Conservation (phyloP, 1,140 invertebrate species). For the Papilio machaon region DNA sequence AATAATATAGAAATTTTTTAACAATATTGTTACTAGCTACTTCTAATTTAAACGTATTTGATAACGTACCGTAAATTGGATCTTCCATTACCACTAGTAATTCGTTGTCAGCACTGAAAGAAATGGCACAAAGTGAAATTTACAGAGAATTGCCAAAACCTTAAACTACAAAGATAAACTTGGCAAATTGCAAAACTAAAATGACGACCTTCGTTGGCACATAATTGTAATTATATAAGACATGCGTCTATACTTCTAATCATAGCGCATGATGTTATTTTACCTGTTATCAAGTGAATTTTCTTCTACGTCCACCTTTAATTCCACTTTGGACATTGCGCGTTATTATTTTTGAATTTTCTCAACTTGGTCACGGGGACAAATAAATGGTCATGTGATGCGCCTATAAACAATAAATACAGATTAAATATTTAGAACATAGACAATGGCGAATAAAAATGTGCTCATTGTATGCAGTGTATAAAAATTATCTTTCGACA, state of each 20-base stretch:
- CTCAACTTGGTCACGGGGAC: constrained; percentile 81
- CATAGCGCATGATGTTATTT: constrained; percentile 45
- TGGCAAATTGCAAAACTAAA: constrained; percentile 70
- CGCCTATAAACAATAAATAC: constrained; percentile 65
- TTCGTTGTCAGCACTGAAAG: constrained; percentile 79
- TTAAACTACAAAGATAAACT: constrained; percentile 47
- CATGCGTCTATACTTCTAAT: constrained; percentile 42
- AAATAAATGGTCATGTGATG: constrained; percentile 82
- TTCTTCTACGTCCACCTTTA: constrained; percentile 76
- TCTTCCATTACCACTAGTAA: constrained; percentile 78
- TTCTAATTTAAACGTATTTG: constrained; percentile 27
- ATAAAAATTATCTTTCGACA: background rate
- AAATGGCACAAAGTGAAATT: constrained; percentile 46
- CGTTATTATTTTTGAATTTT: constrained; percentile 81
- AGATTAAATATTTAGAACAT: constrained; percentile 43
- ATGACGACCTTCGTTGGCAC: constrained; percentile 66
- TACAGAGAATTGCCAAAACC: constrained; percentile 25
- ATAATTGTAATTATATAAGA: constrained; percentile 73
- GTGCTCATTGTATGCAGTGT: background rate
- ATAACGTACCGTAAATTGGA: constrained; percentile 70
- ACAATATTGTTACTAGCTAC: background rate
- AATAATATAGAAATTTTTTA: background rate
- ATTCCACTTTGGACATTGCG: constrained; percentile 78
- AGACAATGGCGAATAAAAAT: constrained; percentile 18
- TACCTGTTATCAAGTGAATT: constrained; percentile 80